Evolutionary conservation across 2,888 invertebrate species (phyloP).

Genomic region (Folsomia candida): DNA sequence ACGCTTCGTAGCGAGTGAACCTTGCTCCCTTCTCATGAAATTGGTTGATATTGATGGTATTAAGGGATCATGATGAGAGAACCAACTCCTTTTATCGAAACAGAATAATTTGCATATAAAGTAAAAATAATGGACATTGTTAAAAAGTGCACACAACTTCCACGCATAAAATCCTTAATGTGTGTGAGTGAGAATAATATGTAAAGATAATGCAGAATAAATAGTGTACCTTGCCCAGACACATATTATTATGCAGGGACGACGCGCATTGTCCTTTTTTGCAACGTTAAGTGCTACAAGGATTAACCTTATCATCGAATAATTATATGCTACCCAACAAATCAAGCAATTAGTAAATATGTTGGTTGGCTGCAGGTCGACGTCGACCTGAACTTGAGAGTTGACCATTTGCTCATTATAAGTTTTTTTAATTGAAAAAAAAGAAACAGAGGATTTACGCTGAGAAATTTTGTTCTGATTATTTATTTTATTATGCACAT

Average conservation of each 20-base stretch:
- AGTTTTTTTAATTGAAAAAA: background rate
- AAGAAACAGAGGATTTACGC: background rate
- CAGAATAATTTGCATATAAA: constrained; percentile 15
- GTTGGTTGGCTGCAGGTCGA: background rate
- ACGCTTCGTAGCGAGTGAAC: background rate
- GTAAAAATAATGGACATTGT: background rate
- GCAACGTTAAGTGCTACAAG: background rate
- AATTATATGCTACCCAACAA: background rate
- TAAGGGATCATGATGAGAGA: background rate
- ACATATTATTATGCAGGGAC: constrained; percentile 7
- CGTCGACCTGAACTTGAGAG: no score
- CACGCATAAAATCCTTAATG: background rate
- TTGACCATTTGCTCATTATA: background rate
- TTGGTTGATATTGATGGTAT: background rate
- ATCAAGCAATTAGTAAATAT: background rate
- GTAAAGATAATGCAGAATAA: background rate
- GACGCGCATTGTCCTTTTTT: background rate
- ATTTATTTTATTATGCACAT: background rate
- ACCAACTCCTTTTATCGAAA: background rate
- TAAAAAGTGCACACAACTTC: background rate
- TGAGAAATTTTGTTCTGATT: background rate
- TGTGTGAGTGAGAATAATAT: background rate
- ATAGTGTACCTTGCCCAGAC: constrained; percentile 7
- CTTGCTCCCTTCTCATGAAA: background rate
- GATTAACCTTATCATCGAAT: background rate